Percentiles rank a stretch among this genome's conserved stretches.
Conservation (phyloP, 35 echinoderm and acorn worm species). For the Amphiura filiformis region DNA sequence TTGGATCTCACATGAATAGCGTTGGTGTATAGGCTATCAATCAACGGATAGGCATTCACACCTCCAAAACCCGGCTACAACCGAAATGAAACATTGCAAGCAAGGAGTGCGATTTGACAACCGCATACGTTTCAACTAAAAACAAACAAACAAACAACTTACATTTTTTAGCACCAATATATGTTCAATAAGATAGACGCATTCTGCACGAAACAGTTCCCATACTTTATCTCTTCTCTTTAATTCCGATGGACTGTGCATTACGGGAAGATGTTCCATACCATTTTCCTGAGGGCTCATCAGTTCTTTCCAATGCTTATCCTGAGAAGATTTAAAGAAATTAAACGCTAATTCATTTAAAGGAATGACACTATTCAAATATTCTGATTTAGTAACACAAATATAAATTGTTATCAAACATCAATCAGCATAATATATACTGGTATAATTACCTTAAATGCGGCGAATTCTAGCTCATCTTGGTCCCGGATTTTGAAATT, state of each 20-base stretch:
- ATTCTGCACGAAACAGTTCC: slow-evolving; percentile 90
- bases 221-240: slow-evolving; percentile 92
- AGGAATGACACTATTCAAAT: not conserved
- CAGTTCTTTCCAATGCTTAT: slow-evolving; percentile 58
- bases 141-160: no score
- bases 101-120: no score
- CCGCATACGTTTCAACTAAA: no score
- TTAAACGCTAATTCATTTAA: no score
- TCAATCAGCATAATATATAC: not conserved
- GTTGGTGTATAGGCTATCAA: no score
- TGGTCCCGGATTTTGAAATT: slow-evolving; percentile 65
- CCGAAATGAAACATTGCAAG: no score
- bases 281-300: slow-evolving; percentile 16
- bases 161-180: slow-evolving; percentile 93
- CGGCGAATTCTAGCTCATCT: slow-evolving; percentile 48
- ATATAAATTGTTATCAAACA: no score
- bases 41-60: no score
- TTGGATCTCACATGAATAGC: no score
- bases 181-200: slow-evolving; percentile 83
- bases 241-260: slow-evolving; percentile 23
- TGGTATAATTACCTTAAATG: slow-evolving; percentile 40
- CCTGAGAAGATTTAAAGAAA: not conserved
- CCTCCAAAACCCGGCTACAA: no score
- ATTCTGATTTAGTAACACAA: no score
- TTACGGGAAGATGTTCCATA: not conserved